These are phyloP conservation scores for Drosophila paranaensis DNA, from an alignment of 2,888 invertebrate species.

Conservation along the genomic window DNA sequence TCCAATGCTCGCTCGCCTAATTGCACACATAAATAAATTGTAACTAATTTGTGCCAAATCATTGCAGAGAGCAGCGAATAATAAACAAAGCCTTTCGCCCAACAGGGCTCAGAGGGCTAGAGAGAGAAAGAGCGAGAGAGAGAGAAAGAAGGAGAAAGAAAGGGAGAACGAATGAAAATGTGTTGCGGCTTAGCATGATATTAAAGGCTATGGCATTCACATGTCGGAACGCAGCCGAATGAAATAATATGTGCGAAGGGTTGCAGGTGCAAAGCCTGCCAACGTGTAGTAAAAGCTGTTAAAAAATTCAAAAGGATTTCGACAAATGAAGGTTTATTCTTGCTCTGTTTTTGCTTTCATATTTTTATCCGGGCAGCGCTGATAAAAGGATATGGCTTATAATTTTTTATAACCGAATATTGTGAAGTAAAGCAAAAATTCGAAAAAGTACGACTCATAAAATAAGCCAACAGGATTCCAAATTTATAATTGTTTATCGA, in stretches of 20 bases:
- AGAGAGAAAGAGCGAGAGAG: neutral
- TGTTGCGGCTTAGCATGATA: constrained; percentile 55
- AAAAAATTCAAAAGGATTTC: constrained; percentile 34
- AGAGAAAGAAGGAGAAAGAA: neutral
- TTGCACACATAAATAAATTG: constrained; percentile 72
- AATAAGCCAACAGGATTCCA: neutral
- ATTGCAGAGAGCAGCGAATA: constrained; percentile 41
- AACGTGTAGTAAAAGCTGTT: constrained; percentile 29
- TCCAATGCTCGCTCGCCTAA: constrained; percentile 51
- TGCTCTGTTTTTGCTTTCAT: constrained; percentile 1
- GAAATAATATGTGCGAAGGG: constrained; percentile 47
- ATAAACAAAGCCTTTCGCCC: constrained; percentile 24
- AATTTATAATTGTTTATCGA: neutral
- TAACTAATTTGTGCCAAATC: constrained; percentile 69
- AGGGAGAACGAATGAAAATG: constrained; percentile 34
- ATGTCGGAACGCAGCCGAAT: constrained; percentile 17
- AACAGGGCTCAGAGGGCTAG: neutral
- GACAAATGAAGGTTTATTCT: constrained; percentile 1
- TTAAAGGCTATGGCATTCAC: constrained; percentile 40
- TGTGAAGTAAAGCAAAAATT: constrained; percentile 13
- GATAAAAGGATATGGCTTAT: constrained; percentile 19
- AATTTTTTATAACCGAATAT: constrained; percentile 18
- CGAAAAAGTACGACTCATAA: neutral
- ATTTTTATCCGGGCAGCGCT: neutral
- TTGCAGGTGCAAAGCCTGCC: constrained; percentile 22